These are phyloP conservation scores for Neocrepidodera transversa DNA, from an alignment of 2,888 invertebrate species.

Conservation along the genomic window DNA sequence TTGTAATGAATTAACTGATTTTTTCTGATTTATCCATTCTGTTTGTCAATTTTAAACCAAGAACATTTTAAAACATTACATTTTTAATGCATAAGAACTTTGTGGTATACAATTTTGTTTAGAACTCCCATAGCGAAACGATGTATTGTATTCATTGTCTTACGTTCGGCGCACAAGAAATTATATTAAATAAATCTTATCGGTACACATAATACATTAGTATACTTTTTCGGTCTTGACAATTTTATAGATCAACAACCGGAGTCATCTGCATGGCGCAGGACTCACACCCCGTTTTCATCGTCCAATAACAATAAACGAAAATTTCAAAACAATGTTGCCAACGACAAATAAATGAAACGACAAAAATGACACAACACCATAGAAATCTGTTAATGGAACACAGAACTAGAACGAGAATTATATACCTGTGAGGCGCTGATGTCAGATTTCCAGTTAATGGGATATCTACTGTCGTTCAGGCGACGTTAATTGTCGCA, in stretches of 20 bases:
- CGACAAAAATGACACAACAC: too few species aligned
- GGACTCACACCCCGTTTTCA: slow-evolving; percentile 43
- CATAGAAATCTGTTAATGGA: too few species aligned
- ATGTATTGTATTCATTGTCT: slow-evolving; percentile 18
- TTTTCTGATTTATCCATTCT: slow-evolving; percentile 11
- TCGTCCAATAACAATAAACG: too few species aligned
- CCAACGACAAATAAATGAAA: too few species aligned
- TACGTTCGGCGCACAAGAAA: slow-evolving; percentile 15
- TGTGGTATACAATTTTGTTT: slow-evolving; percentile 9
- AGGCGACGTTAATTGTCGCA: too few species aligned
- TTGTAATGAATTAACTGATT: not conserved
- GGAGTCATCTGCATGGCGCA: slow-evolving; percentile 43
- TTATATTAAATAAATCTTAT: slow-evolving; percentile 17
- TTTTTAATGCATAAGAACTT: slow-evolving; percentile 8
- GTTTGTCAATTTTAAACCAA: not conserved
- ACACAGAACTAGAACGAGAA: too few species aligned
- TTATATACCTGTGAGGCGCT: too few species aligned
- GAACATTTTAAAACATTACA: slow-evolving; percentile 8
- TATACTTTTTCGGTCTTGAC: slow-evolving; percentile 22
- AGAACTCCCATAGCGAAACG: not conserved
- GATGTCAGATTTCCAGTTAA: too few species aligned
- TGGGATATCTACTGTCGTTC: too few species aligned
- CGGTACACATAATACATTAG: slow-evolving; percentile 20
- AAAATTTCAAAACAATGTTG: too few species aligned
- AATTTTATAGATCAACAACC: slow-evolving; percentile 37